A percentile compares a stretch with the other conserved stretches of the same genome.
phyloP scores from a whole-genome alignment of 2,113 vertebrate species.

The Lepus timidus region DNA sequence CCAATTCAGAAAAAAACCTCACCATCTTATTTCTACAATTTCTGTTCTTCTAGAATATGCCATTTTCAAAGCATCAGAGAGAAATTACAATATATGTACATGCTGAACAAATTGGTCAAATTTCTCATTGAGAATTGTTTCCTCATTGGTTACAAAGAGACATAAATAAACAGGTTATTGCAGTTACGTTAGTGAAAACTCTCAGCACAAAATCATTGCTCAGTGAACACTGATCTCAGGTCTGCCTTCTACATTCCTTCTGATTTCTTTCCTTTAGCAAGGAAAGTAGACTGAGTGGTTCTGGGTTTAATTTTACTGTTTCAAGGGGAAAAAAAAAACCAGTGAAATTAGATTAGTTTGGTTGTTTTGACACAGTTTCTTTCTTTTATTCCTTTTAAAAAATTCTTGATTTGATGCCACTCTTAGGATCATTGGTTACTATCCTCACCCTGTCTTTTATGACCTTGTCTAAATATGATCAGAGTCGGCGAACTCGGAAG shows the following conservation, averaged over 20 bases:
- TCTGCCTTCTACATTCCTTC: neutral
- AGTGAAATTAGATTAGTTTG: neutral
- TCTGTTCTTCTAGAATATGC: neutral
- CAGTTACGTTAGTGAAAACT: neutral
- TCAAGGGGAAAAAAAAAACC: no score
- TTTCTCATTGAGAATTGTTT: slow-evolving; percentile 4
- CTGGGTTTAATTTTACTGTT: neutral
- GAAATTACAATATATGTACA: neutral
- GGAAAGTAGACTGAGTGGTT: neutral
- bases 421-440: no score
- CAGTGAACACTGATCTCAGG: neutral
- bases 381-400: neutral
- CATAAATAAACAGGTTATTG: neutral
- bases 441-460: no score
- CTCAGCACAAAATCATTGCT: neutral
- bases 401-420: neutral
- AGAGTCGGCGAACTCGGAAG: no score
- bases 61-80: neutral
- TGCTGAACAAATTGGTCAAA: neutral
- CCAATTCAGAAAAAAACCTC: neutral
- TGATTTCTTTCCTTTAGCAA: neutral
- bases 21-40: neutral
- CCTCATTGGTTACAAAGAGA: neutral
- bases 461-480: no score
- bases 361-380: neutral